These are phyloP conservation scores for Diplodus puntazzo DNA, from an alignment of 2,797 vertebrate species.

Conservation along the genomic window DNA sequence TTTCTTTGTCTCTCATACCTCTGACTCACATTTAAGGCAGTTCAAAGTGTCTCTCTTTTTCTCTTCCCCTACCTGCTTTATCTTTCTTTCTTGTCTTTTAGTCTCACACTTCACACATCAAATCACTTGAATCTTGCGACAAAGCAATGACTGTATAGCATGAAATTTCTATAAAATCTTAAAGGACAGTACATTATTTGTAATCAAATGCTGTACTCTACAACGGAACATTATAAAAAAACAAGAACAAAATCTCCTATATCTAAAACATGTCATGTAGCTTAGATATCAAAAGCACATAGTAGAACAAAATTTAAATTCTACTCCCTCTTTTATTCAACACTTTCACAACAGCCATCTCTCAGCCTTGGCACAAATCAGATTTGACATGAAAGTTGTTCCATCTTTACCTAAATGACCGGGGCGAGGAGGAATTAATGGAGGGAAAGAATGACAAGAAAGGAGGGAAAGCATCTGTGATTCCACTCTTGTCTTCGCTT, in stretches of 20 bases:
- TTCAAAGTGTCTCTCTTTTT: slow-evolving; percentile 54
- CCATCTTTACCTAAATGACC: slow-evolving; percentile 66
- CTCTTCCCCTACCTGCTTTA: neutral
- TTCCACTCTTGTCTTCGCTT: slow-evolving; percentile 80
- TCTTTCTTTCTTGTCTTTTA: slow-evolving; percentile 2
- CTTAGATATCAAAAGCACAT: neutral
- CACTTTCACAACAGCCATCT: slow-evolving; percentile 61
- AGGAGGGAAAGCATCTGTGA: slow-evolving; percentile 72
- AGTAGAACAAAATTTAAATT: slow-evolving; percentile 21
- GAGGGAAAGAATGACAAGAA: slow-evolving; percentile 34
- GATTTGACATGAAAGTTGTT: slow-evolving; percentile 64
- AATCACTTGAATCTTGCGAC: slow-evolving; percentile 10
- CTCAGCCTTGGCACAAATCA: slow-evolving; percentile 78
- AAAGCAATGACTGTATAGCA: neutral
- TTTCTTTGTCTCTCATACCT: slow-evolving; percentile 47
- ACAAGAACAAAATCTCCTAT: neutral
- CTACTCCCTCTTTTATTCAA: slow-evolving; percentile 61
- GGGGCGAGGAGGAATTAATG: slow-evolving; percentile 38
- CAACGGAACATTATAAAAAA: neutral
- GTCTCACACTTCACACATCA: slow-evolving; percentile 30
- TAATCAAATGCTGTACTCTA: neutral
- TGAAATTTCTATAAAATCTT: neutral
- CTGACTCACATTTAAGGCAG: slow-evolving; percentile 43
- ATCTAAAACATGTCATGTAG: neutral
- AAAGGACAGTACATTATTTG: neutral